Evolutionary conservation across 1,140 invertebrate genomes (phyloP).

Genomic region (Episyrphus balteatus): DNA sequence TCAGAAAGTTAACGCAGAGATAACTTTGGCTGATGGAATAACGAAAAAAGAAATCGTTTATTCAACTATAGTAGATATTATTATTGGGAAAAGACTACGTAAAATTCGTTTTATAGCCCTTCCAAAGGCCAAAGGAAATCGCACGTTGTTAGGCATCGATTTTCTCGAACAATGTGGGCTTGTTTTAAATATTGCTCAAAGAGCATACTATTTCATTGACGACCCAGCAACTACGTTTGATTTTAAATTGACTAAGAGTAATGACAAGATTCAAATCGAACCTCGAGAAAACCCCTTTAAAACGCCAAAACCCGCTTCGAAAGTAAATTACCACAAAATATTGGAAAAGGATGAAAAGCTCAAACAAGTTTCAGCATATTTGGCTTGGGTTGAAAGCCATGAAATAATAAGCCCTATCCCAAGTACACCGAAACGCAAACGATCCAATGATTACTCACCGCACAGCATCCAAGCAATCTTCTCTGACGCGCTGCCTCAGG

Average conservation of each 20-base stretch:
- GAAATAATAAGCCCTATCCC: too few species aligned
- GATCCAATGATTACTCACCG: too few species aligned
- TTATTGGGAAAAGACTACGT: constrained; percentile 5
- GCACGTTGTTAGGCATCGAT: constrained; percentile 6
- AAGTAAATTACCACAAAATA: not conserved
- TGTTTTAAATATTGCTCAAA: constrained; percentile 4
- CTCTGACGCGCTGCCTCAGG: too few species aligned
- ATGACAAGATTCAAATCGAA: too few species aligned
- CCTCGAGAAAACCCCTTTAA: too few species aligned
- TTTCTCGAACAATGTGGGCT: constrained; percentile 7
- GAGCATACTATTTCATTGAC: constrained; percentile 3
- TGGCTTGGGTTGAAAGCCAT: constrained; percentile 1
- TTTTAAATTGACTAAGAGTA: not conserved
- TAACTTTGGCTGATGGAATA: constrained; percentile 4
- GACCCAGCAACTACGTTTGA: constrained; percentile 4
- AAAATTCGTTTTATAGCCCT: constrained; percentile 5
- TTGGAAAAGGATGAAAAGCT: not conserved
- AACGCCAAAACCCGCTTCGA: too few species aligned
- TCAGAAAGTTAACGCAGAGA: constrained; percentile 1
- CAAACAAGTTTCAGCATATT: not conserved
- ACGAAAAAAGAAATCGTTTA: not conserved
- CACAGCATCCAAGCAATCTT: too few species aligned
- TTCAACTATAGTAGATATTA: constrained; percentile 1
- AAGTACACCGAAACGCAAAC: too few species aligned
- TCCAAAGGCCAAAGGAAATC: constrained; percentile 2